Evolutionary conservation across 2,797 vertebrate species (phyloP).

Genomic region (Luscinia luscinia): DNA sequence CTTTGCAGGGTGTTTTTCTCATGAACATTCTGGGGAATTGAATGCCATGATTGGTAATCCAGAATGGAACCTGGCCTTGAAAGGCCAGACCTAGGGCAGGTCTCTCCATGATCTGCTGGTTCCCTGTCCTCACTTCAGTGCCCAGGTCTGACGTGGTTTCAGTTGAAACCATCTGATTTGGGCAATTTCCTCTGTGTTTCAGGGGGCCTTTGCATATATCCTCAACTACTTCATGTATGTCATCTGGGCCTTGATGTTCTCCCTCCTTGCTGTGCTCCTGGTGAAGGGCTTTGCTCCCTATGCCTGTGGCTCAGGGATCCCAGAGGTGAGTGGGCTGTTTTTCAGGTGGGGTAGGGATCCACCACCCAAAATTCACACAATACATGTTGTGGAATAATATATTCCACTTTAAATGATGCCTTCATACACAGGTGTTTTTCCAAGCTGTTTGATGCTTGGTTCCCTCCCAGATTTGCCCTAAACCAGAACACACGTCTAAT

Average conservation of each 20-base stretch:
- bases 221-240: slow-evolving; percentile 93
- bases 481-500: no score
- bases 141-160: background rate
- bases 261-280: slow-evolving; percentile 90
- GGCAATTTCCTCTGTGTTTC: slow-evolving; percentile 19
- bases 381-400: background rate
- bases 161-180: background rate
- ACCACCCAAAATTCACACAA: accelerated
- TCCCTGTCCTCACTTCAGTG: background rate
- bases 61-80: background rate
- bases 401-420: background rate
- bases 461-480: no score
- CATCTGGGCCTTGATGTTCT: slow-evolving; percentile 90
- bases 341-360: background rate
- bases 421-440: background rate
- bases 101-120: background rate
- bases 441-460: background rate
- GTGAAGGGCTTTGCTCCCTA: slow-evolving; percentile 95
- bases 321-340: slow-evolving; percentile 84
- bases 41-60: background rate
- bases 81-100: background rate
- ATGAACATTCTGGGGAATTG: accelerated
- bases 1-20: background rate
- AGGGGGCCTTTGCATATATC: slow-evolving; percentile 91
- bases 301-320: slow-evolving; percentile 96